Conservation (phyloP, 2,113 vertebrate species). For the Campylomormyrus numenius region DNA sequence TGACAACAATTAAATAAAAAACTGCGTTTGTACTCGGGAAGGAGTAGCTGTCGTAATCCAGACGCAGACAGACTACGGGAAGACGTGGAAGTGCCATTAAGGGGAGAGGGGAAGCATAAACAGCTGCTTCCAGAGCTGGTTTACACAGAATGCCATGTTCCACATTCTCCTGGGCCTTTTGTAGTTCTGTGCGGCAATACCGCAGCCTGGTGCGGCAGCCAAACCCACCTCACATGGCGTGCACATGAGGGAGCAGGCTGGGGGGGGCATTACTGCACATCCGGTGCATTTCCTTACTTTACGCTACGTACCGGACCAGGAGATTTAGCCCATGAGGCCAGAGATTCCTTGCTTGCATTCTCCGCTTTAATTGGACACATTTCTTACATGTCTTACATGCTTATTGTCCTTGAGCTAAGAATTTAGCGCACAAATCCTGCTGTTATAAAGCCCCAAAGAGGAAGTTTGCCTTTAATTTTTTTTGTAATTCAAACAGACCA, state of each 20-base stretch:
- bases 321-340: not conserved
- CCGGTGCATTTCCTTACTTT: not conserved
- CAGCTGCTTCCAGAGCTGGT: slow-evolving; percentile 57
- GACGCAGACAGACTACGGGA: slow-evolving; percentile 50
- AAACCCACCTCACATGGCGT: slow-evolving; percentile 46
- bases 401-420: not conserved
- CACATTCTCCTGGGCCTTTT: slow-evolving; percentile 28
- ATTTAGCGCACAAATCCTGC: not conserved
- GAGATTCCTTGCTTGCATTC: slow-evolving; percentile 14
- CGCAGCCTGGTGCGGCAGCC: slow-evolving; percentile 38
- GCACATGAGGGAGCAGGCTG: slow-evolving; percentile 41
- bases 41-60: slow-evolving; percentile 56
- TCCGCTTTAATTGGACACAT: slow-evolving; percentile 16
- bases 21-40: slow-evolving; percentile 55
- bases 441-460: not conserved
- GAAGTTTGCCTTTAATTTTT: not conserved
- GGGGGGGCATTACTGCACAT: not conserved
- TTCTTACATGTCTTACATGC: not conserved
- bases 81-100: slow-evolving; percentile 58
- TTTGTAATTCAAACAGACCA: not conserved
- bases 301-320: not conserved
- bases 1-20: slow-evolving; percentile 64
- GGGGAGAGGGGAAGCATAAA: slow-evolving; percentile 59
- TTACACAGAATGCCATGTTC: slow-evolving; percentile 50
- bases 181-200: slow-evolving; percentile 42